Conservation (phyloP, 2,113 vertebrate genomes). For the Oreochromis aureus region DNA sequence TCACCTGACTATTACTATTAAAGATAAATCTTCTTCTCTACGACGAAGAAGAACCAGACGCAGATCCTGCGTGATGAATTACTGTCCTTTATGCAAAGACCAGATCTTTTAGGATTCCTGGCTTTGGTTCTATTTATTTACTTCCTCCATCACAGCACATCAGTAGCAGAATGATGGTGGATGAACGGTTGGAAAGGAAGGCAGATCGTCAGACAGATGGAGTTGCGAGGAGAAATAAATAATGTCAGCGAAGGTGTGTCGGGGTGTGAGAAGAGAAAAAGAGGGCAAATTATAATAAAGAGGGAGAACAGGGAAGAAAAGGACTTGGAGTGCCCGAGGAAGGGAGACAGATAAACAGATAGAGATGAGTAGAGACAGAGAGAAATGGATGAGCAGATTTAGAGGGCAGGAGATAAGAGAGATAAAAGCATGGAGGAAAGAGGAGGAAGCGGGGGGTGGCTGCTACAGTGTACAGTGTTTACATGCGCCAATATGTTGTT, state of each 20-base stretch:
- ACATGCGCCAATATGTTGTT: constrained; percentile 52
- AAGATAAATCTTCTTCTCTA: constrained; percentile 46
- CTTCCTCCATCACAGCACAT: constrained; percentile 54
- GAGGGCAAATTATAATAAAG: constrained; percentile 27
- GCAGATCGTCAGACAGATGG: constrained; percentile 55
- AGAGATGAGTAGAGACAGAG: constrained; percentile 32
- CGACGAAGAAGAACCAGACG: neutral
- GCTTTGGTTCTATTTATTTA: constrained; percentile 63
- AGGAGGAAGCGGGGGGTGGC: neutral
- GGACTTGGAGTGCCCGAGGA: constrained; percentile 22
- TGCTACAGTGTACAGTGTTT: constrained; percentile 45
- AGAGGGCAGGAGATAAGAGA: constrained; percentile 50
- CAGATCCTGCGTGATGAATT: constrained; percentile 51
- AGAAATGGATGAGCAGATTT: constrained; percentile 55
- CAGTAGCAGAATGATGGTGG: constrained; percentile 51
- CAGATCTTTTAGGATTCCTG: constrained; percentile 64
- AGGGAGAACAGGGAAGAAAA: neutral
- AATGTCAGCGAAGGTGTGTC: constrained; percentile 43
- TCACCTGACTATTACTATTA: constrained; percentile 56
- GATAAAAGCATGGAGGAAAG: constrained; percentile 50
- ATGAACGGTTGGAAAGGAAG: constrained; percentile 44
- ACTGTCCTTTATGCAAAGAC: constrained; percentile 59
- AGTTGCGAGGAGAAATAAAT: constrained; percentile 52
- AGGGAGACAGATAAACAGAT: constrained; percentile 46
- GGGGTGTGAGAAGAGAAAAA: neutral